Evolutionary conservation across 2,888 invertebrate genomes (phyloP).

Genomic region (Prosopocoilus inquinatus): DNA sequence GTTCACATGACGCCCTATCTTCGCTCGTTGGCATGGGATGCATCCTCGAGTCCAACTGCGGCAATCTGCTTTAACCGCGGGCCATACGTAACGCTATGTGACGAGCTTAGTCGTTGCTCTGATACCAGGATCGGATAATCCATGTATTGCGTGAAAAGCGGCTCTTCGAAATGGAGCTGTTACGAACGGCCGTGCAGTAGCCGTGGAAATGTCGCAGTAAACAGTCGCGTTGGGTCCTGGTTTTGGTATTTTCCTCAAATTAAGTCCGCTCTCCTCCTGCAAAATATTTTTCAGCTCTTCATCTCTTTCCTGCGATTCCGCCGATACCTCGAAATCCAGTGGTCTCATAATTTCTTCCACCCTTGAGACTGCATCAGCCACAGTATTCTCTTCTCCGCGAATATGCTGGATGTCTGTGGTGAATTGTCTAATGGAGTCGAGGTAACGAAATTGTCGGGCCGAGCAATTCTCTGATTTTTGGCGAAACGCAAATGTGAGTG

Average conservation of each 20-base stretch:
- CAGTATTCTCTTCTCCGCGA: constrained; percentile 16
- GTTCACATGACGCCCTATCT: too few species aligned
- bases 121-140: constrained; percentile 4
- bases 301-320: constrained; percentile 4
- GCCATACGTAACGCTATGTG: too few species aligned
- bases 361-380: constrained; percentile 15
- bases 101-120: too few species aligned
- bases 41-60: too few species aligned
- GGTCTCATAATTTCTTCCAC: neutral
- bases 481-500: constrained; percentile 12
- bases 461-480: constrained; percentile 9
- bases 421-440: constrained; percentile 23
- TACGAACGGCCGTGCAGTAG: constrained; percentile 4
- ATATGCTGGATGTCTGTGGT: constrained; percentile 16
- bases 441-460: constrained; percentile 18
- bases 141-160: constrained; percentile 2
- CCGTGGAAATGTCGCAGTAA: constrained; percentile 1
- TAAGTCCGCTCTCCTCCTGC: neutral
- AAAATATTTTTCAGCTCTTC: neutral
- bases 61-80: too few species aligned
- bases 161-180: neutral
- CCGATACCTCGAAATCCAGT: neutral
- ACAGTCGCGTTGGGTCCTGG: neutral
- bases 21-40: too few species aligned
- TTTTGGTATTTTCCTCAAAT: neutral